phyloP scores from a whole-genome alignment of 2,797 vertebrate species.

The Emys orbicularis region DNA sequence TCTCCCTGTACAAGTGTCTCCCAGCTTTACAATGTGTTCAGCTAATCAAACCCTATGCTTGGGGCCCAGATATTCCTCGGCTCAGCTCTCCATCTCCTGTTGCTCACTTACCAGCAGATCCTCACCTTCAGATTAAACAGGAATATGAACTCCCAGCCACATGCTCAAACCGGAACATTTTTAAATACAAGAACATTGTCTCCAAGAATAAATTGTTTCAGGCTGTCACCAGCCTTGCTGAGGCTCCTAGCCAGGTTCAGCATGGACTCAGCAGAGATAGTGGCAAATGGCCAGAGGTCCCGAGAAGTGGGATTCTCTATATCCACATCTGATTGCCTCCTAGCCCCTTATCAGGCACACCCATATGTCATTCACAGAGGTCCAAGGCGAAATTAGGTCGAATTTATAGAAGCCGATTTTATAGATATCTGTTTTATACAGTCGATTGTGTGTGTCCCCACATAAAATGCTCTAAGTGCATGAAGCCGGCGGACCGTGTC shows the following conservation, averaged over 20 bases:
- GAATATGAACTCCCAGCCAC: neutral
- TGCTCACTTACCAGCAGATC: neutral
- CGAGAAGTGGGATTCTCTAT: neutral
- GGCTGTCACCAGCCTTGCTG: neutral
- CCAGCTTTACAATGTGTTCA: neutral
- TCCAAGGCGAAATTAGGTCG: too few relatives aligned
- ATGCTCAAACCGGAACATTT: neutral
- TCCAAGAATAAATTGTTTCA: neutral
- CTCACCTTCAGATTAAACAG: neutral
- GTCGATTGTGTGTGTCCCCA: too few relatives aligned
- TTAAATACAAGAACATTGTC: neutral
- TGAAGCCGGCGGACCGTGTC: too few relatives aligned
- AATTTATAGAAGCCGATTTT: too few relatives aligned
- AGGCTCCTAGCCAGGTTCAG: neutral
- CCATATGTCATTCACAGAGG: neutral
- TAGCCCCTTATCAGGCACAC: neutral
- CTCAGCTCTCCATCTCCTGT: fast-evolving
- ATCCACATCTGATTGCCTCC: neutral
- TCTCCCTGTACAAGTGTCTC: neutral
- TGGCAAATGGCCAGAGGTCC: neutral
- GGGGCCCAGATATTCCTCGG: neutral
- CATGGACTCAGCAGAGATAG: too few relatives aligned
- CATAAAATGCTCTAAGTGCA: too few relatives aligned
- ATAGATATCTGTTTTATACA: too few relatives aligned
- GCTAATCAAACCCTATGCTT: neutral